phyloP scores from a whole-genome alignment of 2,888 invertebrate genomes.

The Apamea anceps region DNA sequence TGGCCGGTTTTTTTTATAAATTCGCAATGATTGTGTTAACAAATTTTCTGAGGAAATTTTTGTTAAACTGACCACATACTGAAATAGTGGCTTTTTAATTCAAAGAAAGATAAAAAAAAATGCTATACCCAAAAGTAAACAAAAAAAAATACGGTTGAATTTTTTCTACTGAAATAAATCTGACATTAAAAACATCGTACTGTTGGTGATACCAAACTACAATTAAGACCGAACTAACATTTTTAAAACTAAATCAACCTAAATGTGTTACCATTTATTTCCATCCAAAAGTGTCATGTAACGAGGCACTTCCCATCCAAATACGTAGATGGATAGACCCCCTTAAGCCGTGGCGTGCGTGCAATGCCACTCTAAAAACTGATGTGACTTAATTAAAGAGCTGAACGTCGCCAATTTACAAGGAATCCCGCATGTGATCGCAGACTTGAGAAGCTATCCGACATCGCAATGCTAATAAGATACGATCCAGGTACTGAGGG shows the following conservation, averaged over 20 bases:
- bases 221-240: neutral
- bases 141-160: neutral
- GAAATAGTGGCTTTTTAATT: no score
- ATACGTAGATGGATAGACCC: slow-evolving; percentile 48
- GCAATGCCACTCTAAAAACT: slow-evolving; percentile 83
- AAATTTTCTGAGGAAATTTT: neutral
- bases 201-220: neutral
- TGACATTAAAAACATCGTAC: neutral
- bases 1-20: no score
- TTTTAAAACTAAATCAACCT: neutral
- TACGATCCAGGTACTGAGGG: slow-evolving; percentile 20
- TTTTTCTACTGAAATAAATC: neutral
- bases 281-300: slow-evolving; percentile 34
- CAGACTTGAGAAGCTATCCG: slow-evolving; percentile 81
- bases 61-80: neutral
- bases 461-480: slow-evolving; percentile 63
- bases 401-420: slow-evolving; percentile 88
- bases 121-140: no score
- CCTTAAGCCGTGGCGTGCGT: slow-evolving; percentile 50
- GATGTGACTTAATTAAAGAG: slow-evolving; percentile 87
- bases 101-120: neutral
- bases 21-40: neutral
- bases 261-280: slow-evolving; percentile 17
- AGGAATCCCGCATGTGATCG: slow-evolving; percentile 82
- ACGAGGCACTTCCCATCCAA: slow-evolving; percentile 40